Percentiles rank a stretch among this genome's conserved stretches.
These are phyloP conservation scores for Polydrusus cervinus DNA, from an alignment of 2,888 invertebrate species.

Conservation along the genomic window DNA sequence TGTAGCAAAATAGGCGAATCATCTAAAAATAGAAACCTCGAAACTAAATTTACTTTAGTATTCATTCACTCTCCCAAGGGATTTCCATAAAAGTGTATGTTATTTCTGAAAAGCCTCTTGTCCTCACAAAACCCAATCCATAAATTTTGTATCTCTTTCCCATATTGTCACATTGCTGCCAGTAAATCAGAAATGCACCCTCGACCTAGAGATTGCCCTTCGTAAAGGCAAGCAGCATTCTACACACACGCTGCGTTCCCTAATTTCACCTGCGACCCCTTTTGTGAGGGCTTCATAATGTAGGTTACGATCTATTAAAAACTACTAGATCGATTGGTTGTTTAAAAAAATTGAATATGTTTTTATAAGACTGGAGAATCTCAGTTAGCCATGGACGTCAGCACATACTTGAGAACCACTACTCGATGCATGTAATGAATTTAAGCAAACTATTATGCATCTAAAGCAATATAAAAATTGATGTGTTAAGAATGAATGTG, in stretches of 20 bases:
- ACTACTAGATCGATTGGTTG: too few species aligned
- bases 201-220: conserved; percentile 36
- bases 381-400: too few species aligned
- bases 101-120: conserved; percentile 50
- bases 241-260: conserved; percentile 16
- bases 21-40: background rate
- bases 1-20: too few species aligned
- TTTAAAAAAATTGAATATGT: too few species aligned
- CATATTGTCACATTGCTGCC: conserved; percentile 48
- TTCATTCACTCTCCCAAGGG: conserved; percentile 36
- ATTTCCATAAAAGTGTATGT: conserved; percentile 37
- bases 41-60: conserved; percentile 27
- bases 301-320: background rate
- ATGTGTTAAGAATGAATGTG: too few species aligned
- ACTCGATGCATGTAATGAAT: too few species aligned
- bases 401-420: too few species aligned
- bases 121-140: conserved; percentile 49
- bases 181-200: conserved; percentile 49
- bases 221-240: conserved; percentile 16
- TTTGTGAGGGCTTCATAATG: conserved; percentile 1
- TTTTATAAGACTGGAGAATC: too few species aligned
- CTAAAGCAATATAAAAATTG: too few species aligned
- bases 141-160: conserved; percentile 53
- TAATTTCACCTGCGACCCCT: conserved; percentile 32
- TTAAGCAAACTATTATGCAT: too few species aligned